Evolutionary conservation across 2,888 invertebrate genomes (phyloP).

Genomic region (Diarsia rubi): DNA sequence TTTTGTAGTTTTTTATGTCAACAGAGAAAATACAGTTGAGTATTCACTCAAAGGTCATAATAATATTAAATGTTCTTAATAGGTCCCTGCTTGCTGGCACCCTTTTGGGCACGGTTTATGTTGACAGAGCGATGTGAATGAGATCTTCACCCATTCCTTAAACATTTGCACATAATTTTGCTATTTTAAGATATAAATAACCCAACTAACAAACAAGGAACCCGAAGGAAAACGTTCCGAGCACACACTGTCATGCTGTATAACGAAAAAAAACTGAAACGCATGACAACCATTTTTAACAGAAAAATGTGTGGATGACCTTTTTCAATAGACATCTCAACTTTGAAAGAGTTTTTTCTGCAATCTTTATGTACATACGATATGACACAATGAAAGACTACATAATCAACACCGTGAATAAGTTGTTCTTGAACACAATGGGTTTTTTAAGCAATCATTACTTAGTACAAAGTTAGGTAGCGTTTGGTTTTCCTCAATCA

Average conservation of each 20-base stretch:
- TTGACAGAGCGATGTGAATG: neutral
- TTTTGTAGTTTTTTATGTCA: conserved; percentile 7
- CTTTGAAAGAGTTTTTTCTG: neutral
- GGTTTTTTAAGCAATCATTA: neutral
- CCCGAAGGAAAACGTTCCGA: neutral
- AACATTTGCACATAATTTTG: neutral
- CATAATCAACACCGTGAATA: neutral
- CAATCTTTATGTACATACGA: neutral
- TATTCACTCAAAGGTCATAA: neutral
- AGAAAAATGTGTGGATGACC: neutral
- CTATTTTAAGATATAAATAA: neutral
- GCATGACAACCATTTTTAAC: neutral
- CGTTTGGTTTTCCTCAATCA: conserved; percentile 30
- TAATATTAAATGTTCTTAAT: neutral
- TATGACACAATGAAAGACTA: neutral
- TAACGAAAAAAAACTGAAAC: neutral
- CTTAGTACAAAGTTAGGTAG: neutral
- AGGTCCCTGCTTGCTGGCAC: no score
- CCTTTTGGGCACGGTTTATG: neutral
- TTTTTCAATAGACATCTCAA: neutral
- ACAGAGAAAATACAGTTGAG: neutral
- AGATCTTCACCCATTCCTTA: neutral
- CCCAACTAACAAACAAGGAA: neutral
- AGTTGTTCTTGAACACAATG: neutral
- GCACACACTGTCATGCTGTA: neutral